Percentiles rank a stretch among this genome's conserved stretches.
Conservation (phyloP, 2,888 invertebrate genomes). For the Tenthredo amoena region DNA sequence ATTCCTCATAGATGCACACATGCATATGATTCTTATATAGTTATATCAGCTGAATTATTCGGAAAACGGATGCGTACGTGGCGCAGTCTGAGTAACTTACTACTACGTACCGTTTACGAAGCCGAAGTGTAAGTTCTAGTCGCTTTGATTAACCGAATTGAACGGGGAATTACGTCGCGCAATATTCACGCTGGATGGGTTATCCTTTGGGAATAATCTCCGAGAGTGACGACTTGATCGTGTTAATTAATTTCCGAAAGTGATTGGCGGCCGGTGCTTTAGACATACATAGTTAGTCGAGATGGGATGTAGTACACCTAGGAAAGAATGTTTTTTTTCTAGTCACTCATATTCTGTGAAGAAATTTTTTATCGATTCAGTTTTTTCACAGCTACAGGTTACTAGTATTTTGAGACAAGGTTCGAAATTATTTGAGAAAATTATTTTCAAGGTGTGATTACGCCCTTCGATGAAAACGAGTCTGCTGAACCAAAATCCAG, state of each 20-base stretch:
- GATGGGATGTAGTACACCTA: not conserved
- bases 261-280: not conserved
- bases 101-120: not conserved
- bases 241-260: conserved; percentile 21
- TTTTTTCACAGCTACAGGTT: too few relatives aligned
- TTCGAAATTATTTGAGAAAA: too few relatives aligned
- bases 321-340: too few relatives aligned
- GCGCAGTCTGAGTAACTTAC: not conserved
- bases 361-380: too few relatives aligned
- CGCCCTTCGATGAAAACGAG: too few relatives aligned
- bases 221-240: conserved; percentile 15
- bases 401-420: too few relatives aligned
- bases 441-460: too few relatives aligned
- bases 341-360: too few relatives aligned
- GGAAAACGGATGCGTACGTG: not conserved
- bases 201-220: conserved; percentile 29
- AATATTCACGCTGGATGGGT: not conserved
- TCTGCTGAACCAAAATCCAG: not conserved
- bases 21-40: not conserved
- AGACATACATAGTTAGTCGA: not conserved
- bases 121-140: not conserved
- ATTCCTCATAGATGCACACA: not conserved
- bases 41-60: not conserved
- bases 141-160: not conserved
- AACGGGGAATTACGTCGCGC: not conserved